These are phyloP conservation scores for Pseudachorutes palmiensis DNA, from an alignment of 1,140 invertebrate genomes.

Conservation along the genomic window DNA sequence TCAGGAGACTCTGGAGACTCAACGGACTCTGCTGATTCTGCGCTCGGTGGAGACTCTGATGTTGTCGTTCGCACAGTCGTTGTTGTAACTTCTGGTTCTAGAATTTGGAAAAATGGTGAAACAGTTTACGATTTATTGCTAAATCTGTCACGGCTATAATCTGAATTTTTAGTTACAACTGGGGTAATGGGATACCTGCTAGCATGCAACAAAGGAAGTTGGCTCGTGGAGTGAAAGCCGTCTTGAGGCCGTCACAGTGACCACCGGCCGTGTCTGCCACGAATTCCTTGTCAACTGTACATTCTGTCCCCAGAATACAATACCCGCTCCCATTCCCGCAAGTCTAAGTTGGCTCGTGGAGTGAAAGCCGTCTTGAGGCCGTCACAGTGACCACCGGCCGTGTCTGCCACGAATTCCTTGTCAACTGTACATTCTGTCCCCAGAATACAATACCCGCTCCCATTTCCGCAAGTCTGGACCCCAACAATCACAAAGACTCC, in stretches of 20 bases:
- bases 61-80: constrained; percentile 10
- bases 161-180: no score
- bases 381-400: constrained; percentile 43
- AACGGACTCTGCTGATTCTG: neutral
- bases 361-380: constrained; percentile 45
- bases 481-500: constrained; percentile 47
- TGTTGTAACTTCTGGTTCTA: neutral
- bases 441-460: constrained; percentile 45
- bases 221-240: constrained; percentile 45
- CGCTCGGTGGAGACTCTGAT: neutral
- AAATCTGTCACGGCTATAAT: neutral
- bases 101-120: no score
- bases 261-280: constrained; percentile 42
- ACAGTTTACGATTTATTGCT: no score
- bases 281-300: constrained; percentile 41
- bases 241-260: constrained; percentile 44
- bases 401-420: constrained; percentile 45
- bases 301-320: constrained; percentile 44
- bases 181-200: no score
- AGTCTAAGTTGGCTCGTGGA: constrained; percentile 43
- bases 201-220: constrained; percentile 44
- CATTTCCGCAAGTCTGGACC: constrained; percentile 43
- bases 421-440: constrained; percentile 41
- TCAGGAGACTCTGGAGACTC: constrained; percentile 9
- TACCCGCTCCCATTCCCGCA: constrained; percentile 44